These are phyloP conservation scores for Acrobasis consociella DNA, from an alignment of 2,888 invertebrate genomes.

Conservation along the genomic window DNA sequence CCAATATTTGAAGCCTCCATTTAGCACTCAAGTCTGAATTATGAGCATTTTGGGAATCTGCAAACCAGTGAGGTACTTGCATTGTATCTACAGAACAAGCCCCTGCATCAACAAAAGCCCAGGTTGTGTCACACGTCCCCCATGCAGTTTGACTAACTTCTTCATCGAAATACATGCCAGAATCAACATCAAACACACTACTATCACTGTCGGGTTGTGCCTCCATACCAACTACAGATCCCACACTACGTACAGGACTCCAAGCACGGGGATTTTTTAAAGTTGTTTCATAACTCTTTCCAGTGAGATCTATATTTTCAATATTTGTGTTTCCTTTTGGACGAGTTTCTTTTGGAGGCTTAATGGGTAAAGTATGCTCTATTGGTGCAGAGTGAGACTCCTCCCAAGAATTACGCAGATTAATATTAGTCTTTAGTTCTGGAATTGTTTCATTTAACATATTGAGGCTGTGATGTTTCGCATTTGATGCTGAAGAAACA, in stretches of 20 bases:
- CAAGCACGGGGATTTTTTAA: constrained; percentile 92
- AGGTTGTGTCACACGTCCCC: constrained; percentile 91
- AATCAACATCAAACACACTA: constrained; percentile 90
- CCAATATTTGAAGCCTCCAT: constrained; percentile 89
- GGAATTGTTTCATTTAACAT: constrained; percentile 65
- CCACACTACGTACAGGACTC: constrained; percentile 94
- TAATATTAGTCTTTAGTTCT: constrained; percentile 77
- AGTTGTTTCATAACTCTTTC: constrained; percentile 87
- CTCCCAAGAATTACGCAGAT: constrained; percentile 85
- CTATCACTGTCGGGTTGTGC: constrained; percentile 94
- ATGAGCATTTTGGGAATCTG: constrained; percentile 82
- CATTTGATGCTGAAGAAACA: constrained; percentile 83
- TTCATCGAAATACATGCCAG: constrained; percentile 91
- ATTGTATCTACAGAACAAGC: constrained; percentile 89
- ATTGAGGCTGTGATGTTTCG: constrained; percentile 87
- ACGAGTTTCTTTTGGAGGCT: constrained; percentile 60
- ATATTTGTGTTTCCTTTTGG: constrained; percentile 61
- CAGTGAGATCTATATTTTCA: constrained; percentile 81
- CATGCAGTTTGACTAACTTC: constrained; percentile 88
- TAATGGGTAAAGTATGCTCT: constrained; percentile 85
- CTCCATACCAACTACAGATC: constrained; percentile 92
- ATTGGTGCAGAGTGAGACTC: constrained; percentile 90
- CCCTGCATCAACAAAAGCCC: constrained; percentile 92
- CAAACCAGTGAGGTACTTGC: constrained; percentile 90
- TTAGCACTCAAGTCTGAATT: constrained; percentile 86